These are phyloP conservation scores for Branchellion lobata DNA, from an alignment of 2,888 invertebrate species.

Conservation along the genomic window DNA sequence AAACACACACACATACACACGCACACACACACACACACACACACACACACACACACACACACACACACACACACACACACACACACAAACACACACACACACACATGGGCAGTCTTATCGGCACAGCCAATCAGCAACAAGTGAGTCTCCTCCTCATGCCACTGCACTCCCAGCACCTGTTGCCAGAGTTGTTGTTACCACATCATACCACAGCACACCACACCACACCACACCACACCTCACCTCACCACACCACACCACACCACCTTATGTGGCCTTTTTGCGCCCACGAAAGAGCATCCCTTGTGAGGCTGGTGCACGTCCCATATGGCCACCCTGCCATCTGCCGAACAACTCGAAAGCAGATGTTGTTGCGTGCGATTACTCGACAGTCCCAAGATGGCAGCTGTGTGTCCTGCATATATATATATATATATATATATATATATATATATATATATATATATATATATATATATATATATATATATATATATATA, in stretches of 20 bases:
- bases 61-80: no score
- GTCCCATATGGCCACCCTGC: slow-evolving; percentile 86
- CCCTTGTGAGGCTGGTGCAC: slow-evolving; percentile 70
- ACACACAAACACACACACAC: no score
- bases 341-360: slow-evolving; percentile 89
- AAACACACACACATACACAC: no score
- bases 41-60: no score
- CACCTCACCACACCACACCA: no score
- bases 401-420: slow-evolving; percentile 83
- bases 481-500: no score
- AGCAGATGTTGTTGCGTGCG: slow-evolving; percentile 73
- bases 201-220: no score
- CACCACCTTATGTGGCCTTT: slow-evolving; percentile 74
- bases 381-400: slow-evolving; percentile 89
- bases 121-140: slow-evolving; percentile 80
- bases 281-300: slow-evolving; percentile 73
- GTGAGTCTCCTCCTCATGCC: slow-evolving; percentile 71
- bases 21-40: no score
- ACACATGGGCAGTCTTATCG: slow-evolving; percentile 68
- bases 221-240: no score
- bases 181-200: neutral
- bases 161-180: slow-evolving; percentile 61
- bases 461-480: neutral
- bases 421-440: slow-evolving; percentile 5
- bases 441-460: neutral